Evolutionary conservation across 2,113 vertebrate genomes (phyloP).

Genomic region (Jacana jacana): DNA sequence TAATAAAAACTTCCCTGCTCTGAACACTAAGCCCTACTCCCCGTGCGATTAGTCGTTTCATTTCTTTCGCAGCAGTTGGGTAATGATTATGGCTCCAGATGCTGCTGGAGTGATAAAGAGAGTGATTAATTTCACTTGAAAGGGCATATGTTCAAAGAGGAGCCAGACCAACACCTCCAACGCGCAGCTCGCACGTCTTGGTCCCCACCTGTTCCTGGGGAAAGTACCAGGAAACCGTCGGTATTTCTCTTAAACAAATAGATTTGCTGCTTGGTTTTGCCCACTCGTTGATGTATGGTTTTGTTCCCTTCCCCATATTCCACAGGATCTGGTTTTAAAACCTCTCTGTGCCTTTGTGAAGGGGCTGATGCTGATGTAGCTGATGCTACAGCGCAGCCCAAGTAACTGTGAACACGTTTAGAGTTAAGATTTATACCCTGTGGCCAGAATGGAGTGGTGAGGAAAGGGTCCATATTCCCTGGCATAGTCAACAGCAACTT

Average conservation of each 20-base stretch:
- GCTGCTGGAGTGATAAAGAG: slow-evolving; percentile 90
- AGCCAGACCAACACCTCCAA: slow-evolving; percentile 70
- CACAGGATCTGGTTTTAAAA: not conserved
- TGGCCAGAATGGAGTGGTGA: not conserved
- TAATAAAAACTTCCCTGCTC: slow-evolving; percentile 79
- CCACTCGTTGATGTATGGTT: not conserved
- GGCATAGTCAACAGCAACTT: not conserved
- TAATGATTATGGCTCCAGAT: slow-evolving; percentile 88
- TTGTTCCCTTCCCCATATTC: not conserved
- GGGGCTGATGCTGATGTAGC: not conserved
- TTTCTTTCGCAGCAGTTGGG: slow-evolving; percentile 91
- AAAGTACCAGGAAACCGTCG: not conserved
- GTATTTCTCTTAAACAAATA: not conserved
- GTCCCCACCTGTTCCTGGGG: slow-evolving; percentile 49
- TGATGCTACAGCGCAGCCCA: too few species aligned
- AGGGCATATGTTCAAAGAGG: slow-evolving; percentile 85
- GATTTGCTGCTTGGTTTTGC: not conserved
- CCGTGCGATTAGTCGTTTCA: slow-evolving; percentile 88
- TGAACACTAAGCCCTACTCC: slow-evolving; percentile 73
- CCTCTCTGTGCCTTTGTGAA: not conserved
- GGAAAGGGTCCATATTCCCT: not conserved
- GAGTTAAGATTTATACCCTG: not conserved
- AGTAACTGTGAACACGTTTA: not conserved
- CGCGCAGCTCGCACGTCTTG: slow-evolving; percentile 45
- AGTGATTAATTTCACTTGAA: slow-evolving; percentile 97